Evolutionary conservation across 2,797 vertebrate species (phyloP), one percentile per base, ranked within the genome.

Genomic region (Poeciliopsis paucimaculata): DNA sequence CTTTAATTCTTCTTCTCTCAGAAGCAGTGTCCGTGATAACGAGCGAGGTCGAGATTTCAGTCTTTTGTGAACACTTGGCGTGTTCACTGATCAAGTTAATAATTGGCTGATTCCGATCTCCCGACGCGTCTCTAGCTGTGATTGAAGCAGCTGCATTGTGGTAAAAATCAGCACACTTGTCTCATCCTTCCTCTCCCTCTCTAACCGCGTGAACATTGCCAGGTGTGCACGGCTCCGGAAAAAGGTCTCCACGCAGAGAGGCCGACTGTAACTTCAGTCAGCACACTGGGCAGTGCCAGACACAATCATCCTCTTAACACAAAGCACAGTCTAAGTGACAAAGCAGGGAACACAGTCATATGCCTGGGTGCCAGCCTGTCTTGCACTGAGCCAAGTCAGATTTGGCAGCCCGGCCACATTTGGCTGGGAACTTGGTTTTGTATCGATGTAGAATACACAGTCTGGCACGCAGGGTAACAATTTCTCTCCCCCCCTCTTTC

Each of bases 371-470:
- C 89, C 93, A 94, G 91, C 77, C 89, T 87, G 83, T 89, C 90
- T 87, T 71, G 82, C 83, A 78, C 85, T 47, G 84, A 84, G 92
- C 94, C 90, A 92, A 93, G 86, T 89, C 85, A 76, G 85, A 91
- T 88, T 88, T 94, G 92, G 93, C 93, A 93, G 77, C 23, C 10
- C 31, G 76, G 49, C 51, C 78, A 72, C 89, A 85, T 92, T 89
- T 94, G 93, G 92, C 91, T 80, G 80, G 78, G 83, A 79, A 51
- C 79, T 46, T 84, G 82, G 77, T 79, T 80, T 91, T 88, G 81
- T 88, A 92, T 91, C 86, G 5, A 86, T 85, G 90, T 78, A 82
- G 84, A 89, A 90, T 87, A 92, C 89, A 90, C 88, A 92, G 87
- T 90, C 91, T 93, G 91, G 86, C 86, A 87, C 46, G 53, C 84